Conservation (phyloP, 2,113 vertebrate genomes). For the Strix uralensis region DNA sequence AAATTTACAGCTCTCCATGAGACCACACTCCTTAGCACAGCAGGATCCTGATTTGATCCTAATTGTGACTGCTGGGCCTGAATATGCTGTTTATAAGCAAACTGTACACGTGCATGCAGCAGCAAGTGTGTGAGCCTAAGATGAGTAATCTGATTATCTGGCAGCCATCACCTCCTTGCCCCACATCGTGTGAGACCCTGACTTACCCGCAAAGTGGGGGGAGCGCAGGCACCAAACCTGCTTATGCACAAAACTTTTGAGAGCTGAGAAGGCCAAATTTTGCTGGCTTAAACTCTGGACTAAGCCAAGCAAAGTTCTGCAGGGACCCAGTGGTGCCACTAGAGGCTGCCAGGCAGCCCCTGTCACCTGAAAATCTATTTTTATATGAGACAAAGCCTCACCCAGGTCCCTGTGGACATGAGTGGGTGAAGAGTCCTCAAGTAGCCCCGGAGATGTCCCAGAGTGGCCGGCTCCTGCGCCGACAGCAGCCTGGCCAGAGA, state of each 20-base stretch:
- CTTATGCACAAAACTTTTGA: accelerated
- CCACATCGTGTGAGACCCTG: accelerated
- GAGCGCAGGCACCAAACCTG: background rate
- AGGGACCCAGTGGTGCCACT: background rate
- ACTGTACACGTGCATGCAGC: accelerated
- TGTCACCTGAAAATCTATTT: background rate
- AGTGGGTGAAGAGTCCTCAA: background rate
- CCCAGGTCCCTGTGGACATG: background rate
- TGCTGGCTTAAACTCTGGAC: background rate
- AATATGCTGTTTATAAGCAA: background rate
- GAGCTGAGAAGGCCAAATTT: background rate
- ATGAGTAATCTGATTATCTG: accelerated
- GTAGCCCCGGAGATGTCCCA: background rate
- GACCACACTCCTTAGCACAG: background rate
- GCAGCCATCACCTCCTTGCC: background rate
- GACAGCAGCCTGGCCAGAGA: accelerated
- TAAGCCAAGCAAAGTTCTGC: background rate
- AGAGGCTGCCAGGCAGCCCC: background rate
- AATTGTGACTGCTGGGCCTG: background rate
- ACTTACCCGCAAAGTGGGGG: background rate
- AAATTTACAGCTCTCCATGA: background rate
- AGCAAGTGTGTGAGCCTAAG: accelerated
- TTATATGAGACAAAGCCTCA: background rate
- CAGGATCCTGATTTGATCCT: background rate
- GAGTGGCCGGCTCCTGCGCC: background rate